These are phyloP conservation scores for Flexamia atlantica DNA, from an alignment of 2,888 invertebrate species.

Conservation along the genomic window DNA sequence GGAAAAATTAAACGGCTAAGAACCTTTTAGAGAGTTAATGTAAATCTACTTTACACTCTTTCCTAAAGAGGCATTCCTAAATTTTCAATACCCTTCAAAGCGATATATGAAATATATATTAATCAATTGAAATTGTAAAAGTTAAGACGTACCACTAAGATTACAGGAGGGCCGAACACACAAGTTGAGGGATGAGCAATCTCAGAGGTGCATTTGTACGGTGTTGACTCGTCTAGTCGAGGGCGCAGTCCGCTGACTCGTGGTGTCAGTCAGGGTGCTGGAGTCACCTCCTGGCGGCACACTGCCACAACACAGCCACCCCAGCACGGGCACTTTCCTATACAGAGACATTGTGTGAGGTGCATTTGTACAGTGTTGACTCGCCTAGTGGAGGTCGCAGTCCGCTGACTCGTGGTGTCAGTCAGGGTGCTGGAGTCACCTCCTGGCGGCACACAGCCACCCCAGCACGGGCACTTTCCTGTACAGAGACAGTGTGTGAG, in stretches of 20 bases:
- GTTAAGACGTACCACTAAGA: slow-evolving; percentile 27
- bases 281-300: slow-evolving; percentile 64
- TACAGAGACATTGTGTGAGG: slow-evolving; percentile 25
- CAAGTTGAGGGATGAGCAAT: slow-evolving; percentile 18
- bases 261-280: slow-evolving; percentile 68
- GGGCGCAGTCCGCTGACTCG: slow-evolving; percentile 59
- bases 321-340: slow-evolving; percentile 68
- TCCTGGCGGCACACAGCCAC: slow-evolving; percentile 63
- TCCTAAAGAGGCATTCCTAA: no score
- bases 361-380: slow-evolving; percentile 60
- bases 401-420: slow-evolving; percentile 66
- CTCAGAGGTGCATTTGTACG: slow-evolving; percentile 62
- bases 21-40: no score
- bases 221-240: slow-evolving; percentile 57
- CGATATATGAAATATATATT: no score
- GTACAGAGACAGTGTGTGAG: slow-evolving; percentile 43
- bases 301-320: slow-evolving; percentile 67
- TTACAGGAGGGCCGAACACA: slow-evolving; percentile 27
- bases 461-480: slow-evolving; percentile 67
- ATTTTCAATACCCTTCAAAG: no score
- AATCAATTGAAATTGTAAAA: no score
- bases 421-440: slow-evolving; percentile 67
- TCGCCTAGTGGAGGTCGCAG: slow-evolving; percentile 35
- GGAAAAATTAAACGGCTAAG: no score
- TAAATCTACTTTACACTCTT: no score